Conservation (phyloP, 2,797 vertebrate species). For the Nannoperca obscura region DNA sequence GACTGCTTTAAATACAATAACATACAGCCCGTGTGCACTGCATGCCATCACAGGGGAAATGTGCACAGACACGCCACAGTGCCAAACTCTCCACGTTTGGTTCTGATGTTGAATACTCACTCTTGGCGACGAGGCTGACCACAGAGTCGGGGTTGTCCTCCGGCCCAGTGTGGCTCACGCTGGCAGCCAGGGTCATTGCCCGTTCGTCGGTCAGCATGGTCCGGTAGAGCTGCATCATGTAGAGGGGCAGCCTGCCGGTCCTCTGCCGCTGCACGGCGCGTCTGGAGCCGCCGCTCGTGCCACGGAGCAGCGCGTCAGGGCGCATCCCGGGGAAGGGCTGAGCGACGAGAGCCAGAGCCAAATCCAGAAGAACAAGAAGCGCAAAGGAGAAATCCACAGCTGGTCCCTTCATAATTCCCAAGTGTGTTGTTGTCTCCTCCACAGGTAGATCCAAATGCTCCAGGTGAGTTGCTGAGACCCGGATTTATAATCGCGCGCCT, state of each 20-base stretch:
- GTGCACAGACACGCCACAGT: background rate
- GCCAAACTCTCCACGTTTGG: background rate
- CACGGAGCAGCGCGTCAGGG: slow-evolving; percentile 47
- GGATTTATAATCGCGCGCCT: slow-evolving; percentile 49
- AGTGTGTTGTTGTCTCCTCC: slow-evolving; percentile 24
- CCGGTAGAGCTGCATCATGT: slow-evolving; percentile 91
- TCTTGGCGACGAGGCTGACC: slow-evolving; percentile 86
- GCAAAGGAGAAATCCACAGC: slow-evolving; percentile 49
- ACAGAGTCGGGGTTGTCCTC: slow-evolving; percentile 84
- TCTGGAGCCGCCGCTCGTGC: slow-evolving; percentile 31
- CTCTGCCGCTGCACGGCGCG: slow-evolving; percentile 36
- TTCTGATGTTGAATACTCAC: slow-evolving; percentile 73
- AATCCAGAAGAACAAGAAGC: slow-evolving; percentile 46
- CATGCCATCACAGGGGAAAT: background rate
- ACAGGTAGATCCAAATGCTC: slow-evolving; percentile 43
- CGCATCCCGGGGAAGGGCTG: slow-evolving; percentile 24
- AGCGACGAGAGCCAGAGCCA: slow-evolving; percentile 21
- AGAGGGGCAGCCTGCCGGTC: slow-evolving; percentile 72
- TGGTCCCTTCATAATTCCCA: slow-evolving; percentile 62
- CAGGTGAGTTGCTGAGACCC: slow-evolving; percentile 10
- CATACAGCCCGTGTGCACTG: background rate
- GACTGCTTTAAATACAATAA: background rate
- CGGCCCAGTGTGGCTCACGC: background rate
- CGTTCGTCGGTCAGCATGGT: slow-evolving; percentile 75
- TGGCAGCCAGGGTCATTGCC: slow-evolving; percentile 13